phyloP scores from a whole-genome alignment of 1,140 invertebrate genomes.

The Papilio helenus region DNA sequence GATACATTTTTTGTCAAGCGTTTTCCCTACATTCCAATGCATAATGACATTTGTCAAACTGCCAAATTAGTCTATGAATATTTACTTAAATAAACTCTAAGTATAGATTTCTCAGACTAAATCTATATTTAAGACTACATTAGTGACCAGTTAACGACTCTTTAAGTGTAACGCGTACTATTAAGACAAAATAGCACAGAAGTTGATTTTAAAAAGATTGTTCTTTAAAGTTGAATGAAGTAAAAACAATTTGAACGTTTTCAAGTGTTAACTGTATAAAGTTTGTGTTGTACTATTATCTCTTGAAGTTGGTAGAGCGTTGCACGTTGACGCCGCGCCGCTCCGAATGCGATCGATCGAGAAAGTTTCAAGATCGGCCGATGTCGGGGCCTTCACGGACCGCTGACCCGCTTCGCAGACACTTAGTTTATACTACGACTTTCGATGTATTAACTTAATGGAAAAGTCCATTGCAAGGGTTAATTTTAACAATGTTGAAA shows the following conservation, averaged over 20 bases:
- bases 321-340: background rate
- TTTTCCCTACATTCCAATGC: too few relatives aligned
- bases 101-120: too few relatives aligned
- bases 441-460: background rate
- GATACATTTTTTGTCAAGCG: too few relatives aligned
- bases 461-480: background rate
- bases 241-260: background rate
- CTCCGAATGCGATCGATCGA: slow-evolving; percentile 31
- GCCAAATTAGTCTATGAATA: too few relatives aligned
- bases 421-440: slow-evolving; percentile 1
- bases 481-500: too few relatives aligned
- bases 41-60: too few relatives aligned
- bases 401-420: slow-evolving; percentile 15
- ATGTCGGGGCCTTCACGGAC: slow-evolving; percentile 26
- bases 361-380: slow-evolving; percentile 33
- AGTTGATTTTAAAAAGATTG: too few relatives aligned
- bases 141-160: too few relatives aligned
- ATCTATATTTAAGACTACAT: too few relatives aligned
- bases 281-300: background rate
- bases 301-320: background rate
- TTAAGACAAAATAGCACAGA: too few relatives aligned
- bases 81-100: too few relatives aligned
- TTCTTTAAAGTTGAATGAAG: background rate
- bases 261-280: background rate
- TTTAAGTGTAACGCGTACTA: too few relatives aligned